phyloP scores from a whole-genome alignment of 2,888 invertebrate species.

The Perithous albicinctus region DNA sequence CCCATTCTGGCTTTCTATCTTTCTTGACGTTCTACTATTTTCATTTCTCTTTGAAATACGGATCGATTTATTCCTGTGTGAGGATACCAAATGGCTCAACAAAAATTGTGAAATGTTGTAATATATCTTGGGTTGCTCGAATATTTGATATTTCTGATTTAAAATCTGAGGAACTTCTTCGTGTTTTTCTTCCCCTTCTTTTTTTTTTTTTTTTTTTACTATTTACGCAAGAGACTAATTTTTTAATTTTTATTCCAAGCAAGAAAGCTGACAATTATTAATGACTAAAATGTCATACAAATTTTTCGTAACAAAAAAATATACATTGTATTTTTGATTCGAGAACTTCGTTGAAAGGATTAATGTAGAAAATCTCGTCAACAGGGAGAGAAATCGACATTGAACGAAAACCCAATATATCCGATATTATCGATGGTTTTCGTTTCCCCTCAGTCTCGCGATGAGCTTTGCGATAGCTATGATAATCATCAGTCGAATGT shows the following conservation, averaged over 20 bases:
- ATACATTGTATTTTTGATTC: not conserved
- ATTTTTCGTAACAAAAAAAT: too few relatives aligned
- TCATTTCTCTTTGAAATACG: not conserved
- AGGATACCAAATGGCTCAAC: not conserved
- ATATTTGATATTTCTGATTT: too few relatives aligned
- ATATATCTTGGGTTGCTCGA: too few relatives aligned
- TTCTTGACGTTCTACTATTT: not conserved
- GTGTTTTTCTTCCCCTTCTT: too few relatives aligned
- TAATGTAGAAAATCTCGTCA: not conserved
- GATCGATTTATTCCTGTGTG: not conserved
- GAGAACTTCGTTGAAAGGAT: not conserved
- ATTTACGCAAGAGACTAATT: too few relatives aligned
- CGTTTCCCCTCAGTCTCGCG: conserved; percentile 11
- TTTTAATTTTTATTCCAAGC: too few relatives aligned
- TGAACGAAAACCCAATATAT: conserved; percentile 48
- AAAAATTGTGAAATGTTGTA: not conserved
- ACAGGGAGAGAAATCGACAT: not conserved
- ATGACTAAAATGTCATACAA: too few relatives aligned
- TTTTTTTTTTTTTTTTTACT: too few relatives aligned
- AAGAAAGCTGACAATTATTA: too few relatives aligned
- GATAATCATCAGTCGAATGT: conserved; percentile 45
- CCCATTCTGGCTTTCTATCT: not conserved
- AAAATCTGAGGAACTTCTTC: too few relatives aligned
- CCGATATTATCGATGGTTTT: conserved; percentile 48
- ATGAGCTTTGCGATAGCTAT: conserved; percentile 21